Evolutionary conservation across 2,797 vertebrate genomes (phyloP).

Genomic region (Protonibea diacanthus): DNA sequence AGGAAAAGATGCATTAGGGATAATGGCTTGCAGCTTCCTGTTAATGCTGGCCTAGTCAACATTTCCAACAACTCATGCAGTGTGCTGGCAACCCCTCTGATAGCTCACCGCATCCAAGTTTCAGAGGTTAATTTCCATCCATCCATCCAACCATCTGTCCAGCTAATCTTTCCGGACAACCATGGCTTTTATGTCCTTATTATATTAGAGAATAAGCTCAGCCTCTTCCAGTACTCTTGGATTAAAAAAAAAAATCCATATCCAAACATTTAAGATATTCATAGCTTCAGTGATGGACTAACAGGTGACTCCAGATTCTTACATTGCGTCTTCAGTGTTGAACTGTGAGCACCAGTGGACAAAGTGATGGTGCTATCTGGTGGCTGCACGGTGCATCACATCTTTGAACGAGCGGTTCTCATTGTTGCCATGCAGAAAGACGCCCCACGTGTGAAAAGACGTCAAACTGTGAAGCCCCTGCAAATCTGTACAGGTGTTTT

Average conservation of each 20-base stretch:
- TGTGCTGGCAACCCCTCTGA: conserved; percentile 16
- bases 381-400: conserved; percentile 58
- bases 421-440: background rate
- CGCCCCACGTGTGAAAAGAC: background rate
- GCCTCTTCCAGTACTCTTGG: background rate
- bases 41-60: conserved; percentile 16
- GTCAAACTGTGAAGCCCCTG: background rate
- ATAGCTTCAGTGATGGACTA: background rate
- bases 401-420: background rate
- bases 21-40: conserved; percentile 44
- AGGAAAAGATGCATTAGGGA: conserved; percentile 23
- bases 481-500: conserved; percentile 8
- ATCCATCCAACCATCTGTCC: background rate
- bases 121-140: conserved; percentile 12
- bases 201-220: background rate
- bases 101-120: conserved; percentile 1
- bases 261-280: background rate
- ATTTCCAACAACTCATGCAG: conserved; percentile 25
- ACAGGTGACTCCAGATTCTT: conserved; percentile 15
- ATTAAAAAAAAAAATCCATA: background rate
- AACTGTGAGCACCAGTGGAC: background rate
- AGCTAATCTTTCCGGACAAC: background rate
- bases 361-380: conserved; percentile 66
- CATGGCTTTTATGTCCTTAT: too few relatives aligned
- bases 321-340: background rate